phyloP scores from a whole-genome alignment of 1,140 invertebrate species.

The Ceratitis capitata region DNA sequence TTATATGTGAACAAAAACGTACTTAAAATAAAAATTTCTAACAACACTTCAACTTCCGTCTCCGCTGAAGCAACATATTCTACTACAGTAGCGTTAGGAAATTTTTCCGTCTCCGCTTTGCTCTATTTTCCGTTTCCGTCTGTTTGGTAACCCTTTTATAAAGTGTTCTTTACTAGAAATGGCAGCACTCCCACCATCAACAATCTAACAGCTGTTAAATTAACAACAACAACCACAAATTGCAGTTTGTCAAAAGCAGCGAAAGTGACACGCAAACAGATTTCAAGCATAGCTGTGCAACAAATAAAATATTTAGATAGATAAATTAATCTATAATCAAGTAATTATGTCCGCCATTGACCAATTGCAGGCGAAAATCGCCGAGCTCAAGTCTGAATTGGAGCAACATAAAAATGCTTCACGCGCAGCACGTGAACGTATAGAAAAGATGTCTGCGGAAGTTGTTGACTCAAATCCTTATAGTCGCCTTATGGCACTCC shows the following conservation, averaged over 20 bases:
- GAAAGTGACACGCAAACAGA: slow-evolving; percentile 61
- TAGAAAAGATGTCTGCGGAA: slow-evolving; percentile 84
- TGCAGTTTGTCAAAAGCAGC: slow-evolving; percentile 16
- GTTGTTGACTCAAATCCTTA: slow-evolving; percentile 99
- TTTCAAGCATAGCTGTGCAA: not conserved
- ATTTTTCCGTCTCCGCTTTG: not conserved
- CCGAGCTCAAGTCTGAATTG: slow-evolving; percentile 48
- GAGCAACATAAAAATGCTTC: slow-evolving; percentile 48
- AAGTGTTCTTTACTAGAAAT: not conserved
- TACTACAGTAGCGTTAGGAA: too few relatives aligned
- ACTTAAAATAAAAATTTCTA: too few relatives aligned
- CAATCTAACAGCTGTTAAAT: not conserved
- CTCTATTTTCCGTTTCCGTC: not conserved
- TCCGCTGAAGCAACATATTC: too few relatives aligned
- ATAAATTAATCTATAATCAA: slow-evolving; percentile 40
- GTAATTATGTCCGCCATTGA: slow-evolving; percentile 57
- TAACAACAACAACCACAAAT: not conserved
- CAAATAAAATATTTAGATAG: not conserved
- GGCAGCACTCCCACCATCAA: not conserved
- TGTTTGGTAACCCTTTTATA: not conserved
- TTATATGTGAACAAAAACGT: too few relatives aligned
- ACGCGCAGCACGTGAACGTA: slow-evolving; percentile 69
- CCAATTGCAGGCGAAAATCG: slow-evolving; percentile 60
- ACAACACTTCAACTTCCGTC: too few relatives aligned
- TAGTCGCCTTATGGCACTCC: slow-evolving; percentile 97